Conservation (phyloP, 2,113 vertebrate genomes). For the Gnathonemus longibarbis region DNA sequence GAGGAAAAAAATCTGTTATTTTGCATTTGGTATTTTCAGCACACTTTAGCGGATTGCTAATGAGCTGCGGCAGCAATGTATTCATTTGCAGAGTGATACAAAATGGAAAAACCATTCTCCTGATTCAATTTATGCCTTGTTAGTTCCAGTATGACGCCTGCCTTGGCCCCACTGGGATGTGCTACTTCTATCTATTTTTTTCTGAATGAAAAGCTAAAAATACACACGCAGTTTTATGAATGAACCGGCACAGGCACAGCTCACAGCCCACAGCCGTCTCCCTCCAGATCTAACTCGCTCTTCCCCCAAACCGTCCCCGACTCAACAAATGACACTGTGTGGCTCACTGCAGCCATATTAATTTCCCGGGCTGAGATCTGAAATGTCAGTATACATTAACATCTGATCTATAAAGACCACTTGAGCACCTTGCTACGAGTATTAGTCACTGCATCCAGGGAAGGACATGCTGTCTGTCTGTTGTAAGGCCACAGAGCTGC, state of each 20-base stretch:
- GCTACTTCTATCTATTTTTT: constrained; percentile 47
- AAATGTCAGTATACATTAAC: constrained; percentile 64
- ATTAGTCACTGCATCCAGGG: constrained; percentile 57
- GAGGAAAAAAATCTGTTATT: background rate
- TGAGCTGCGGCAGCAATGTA: constrained; percentile 31
- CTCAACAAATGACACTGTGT: constrained; percentile 49
- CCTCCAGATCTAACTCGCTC: constrained; percentile 33
- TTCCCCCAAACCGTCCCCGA: constrained; percentile 38
- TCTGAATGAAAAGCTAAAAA: constrained; percentile 60
- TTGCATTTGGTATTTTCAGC: constrained; percentile 29
- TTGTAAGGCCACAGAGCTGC: constrained; percentile 35
- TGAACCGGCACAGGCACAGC: constrained; percentile 37
- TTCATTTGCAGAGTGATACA: constrained; percentile 37
- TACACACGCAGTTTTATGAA: constrained; percentile 49
- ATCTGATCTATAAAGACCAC: constrained; percentile 69
- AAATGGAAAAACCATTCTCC: constrained; percentile 25
- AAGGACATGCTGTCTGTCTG: constrained; percentile 40
- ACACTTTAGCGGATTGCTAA: constrained; percentile 36
- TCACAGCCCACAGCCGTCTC: constrained; percentile 30
- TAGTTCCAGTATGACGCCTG: constrained; percentile 42
- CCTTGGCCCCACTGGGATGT: constrained; percentile 45
- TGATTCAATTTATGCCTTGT: constrained; percentile 39
- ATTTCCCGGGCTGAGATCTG: constrained; percentile 57
- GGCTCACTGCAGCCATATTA: constrained; percentile 52
- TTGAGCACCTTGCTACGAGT: constrained; percentile 53